Evolutionary conservation across 2,113 vertebrate genomes (phyloP).

Genomic region (Charadrius vociferus): DNA sequence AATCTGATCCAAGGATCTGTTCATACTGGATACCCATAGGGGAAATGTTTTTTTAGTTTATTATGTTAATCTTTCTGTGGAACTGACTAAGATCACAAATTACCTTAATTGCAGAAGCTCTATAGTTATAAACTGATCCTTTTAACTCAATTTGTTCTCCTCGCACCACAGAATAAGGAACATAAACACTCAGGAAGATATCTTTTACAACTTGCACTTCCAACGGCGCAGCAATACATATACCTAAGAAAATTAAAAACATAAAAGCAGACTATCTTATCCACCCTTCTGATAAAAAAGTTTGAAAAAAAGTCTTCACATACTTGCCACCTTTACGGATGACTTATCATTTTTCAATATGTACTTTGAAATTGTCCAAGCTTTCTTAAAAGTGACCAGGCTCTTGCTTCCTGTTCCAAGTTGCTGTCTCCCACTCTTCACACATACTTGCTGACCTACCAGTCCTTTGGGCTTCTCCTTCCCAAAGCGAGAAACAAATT

Average conservation of each 20-base stretch:
- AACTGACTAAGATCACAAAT: neutral
- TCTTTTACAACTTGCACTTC: constrained; percentile 79
- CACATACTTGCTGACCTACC: neutral
- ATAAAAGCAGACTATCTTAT: neutral
- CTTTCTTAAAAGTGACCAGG: neutral
- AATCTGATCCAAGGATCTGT: neutral
- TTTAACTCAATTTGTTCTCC: constrained; percentile 89
- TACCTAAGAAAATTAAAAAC: constrained; percentile 73
- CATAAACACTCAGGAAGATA: constrained; percentile 81
- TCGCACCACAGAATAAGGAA: constrained; percentile 92
- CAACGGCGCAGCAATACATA: constrained; percentile 84
- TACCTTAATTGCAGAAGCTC: constrained; percentile 38
- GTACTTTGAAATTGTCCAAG: neutral
- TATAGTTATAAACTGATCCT: constrained; percentile 89
- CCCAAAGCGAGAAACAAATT: neutral
- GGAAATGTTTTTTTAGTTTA: neutral
- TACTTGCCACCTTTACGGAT: neutral
- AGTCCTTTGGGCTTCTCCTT: neutral
- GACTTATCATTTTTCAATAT: neutral
- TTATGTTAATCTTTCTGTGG: neutral
- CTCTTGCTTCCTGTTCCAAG: neutral
- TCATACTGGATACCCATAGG: neutral
- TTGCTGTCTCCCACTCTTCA: neutral
- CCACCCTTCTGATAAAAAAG: neutral
- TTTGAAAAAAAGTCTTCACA: neutral